phyloP scores from a whole-genome alignment of 2,888 invertebrate species.

The Aphodius sticticus region DNA sequence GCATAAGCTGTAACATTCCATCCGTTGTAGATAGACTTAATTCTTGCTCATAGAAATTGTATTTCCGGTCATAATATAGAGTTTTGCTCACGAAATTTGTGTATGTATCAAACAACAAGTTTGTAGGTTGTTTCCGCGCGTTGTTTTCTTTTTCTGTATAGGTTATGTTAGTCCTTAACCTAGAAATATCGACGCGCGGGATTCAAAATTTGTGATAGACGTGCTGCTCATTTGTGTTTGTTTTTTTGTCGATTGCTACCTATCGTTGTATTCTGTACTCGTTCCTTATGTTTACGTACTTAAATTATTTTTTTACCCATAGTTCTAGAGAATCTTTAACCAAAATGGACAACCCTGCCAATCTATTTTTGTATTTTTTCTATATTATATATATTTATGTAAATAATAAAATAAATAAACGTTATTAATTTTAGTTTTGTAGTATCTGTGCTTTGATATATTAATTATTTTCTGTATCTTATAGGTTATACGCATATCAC shows the following conservation, averaged over 20 bases:
- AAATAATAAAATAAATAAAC: conserved; percentile 28
- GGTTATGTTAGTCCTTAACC: conserved; percentile 4
- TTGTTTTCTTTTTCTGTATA: background rate
- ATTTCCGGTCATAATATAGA: background rate
- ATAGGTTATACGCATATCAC: too few species aligned
- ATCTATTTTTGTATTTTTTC: conserved; percentile 33
- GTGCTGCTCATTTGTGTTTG: background rate
- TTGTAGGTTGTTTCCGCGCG: background rate
- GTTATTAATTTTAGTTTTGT: conserved; percentile 6
- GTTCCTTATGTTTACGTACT: conserved; percentile 4
- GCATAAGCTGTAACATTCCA: background rate
- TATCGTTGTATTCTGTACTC: conserved; percentile 22
- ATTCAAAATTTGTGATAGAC: background rate
- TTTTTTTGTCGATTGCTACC: conserved; percentile 14
- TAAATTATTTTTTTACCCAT: conserved; percentile 27
- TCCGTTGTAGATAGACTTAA: background rate
- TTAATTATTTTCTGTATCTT: too few species aligned
- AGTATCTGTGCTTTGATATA: too few species aligned
- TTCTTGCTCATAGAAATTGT: background rate
- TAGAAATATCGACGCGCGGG: background rate
- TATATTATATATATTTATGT: conserved; percentile 31
- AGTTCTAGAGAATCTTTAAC: conserved; percentile 19
- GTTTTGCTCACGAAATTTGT: background rate
- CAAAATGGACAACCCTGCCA: background rate
- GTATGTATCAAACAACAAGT: background rate